Evolutionary conservation across 2,797 vertebrate species (phyloP).

Genomic region (Anolis apletophallus): DNA sequence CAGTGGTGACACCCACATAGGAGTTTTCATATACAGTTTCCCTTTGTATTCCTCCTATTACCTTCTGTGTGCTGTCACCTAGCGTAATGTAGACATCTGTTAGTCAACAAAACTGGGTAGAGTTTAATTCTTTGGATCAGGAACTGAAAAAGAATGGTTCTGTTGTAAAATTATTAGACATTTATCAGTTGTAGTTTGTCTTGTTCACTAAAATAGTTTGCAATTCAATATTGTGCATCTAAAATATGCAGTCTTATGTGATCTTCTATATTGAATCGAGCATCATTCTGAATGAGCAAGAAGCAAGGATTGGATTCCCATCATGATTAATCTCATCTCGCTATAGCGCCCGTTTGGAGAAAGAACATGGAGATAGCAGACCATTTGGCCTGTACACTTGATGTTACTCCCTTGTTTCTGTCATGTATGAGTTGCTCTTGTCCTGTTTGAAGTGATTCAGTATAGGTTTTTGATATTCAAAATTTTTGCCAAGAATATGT

Average conservation of each 20-base stretch:
- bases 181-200: neutral
- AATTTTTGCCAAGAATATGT: neutral
- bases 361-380: neutral
- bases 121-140: neutral
- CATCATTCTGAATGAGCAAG: neutral
- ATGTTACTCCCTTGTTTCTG: neutral
- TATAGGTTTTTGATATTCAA: neutral
- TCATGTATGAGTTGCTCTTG: neutral
- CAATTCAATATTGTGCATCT: neutral
- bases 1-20: too few relatives aligned
- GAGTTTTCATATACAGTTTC: too few relatives aligned
- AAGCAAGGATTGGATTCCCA: too few relatives aligned
- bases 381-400: neutral
- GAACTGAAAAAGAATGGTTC: neutral
- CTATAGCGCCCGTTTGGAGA: neutral
- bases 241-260: conserved; percentile 1
- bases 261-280: neutral
- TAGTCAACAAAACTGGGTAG: neutral
- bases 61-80: neutral
- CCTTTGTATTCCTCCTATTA: neutral
- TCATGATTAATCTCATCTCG: neutral
- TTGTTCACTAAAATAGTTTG: neutral
- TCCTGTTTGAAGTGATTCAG: neutral
- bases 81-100: neutral
- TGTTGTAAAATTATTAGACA: neutral